Conservation (phyloP, 1,140 invertebrate genomes). For the Dinothrombium tinctorium region DNA sequence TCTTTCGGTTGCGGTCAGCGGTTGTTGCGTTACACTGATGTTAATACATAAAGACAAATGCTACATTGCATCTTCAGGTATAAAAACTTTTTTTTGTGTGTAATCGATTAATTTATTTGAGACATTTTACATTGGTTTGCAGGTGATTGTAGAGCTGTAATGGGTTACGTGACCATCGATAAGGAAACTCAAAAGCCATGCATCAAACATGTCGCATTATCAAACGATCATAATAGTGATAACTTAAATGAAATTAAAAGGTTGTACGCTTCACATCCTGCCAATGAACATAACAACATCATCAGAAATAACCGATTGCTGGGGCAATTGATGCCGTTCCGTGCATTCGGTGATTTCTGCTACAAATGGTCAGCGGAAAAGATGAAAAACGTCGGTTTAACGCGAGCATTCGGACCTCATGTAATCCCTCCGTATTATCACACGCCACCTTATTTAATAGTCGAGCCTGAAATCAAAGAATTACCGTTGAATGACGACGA, state of each 20-base stretch:
- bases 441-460: constrained; percentile 88
- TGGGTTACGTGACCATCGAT: constrained; percentile 47
- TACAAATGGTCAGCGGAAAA: constrained; percentile 73
- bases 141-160: constrained; percentile 70
- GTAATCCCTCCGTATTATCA: constrained; percentile 50
- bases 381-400: constrained; percentile 35
- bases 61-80: constrained; percentile 16
- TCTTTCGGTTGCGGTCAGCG: constrained; percentile 47
- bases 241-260: constrained; percentile 47
- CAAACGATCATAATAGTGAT: constrained; percentile 66
- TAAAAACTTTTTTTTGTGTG: constrained; percentile 53
- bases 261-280: constrained; percentile 49
- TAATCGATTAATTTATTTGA: constrained; percentile 34
- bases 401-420: constrained; percentile 19
- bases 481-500: not conserved
- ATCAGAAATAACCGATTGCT: constrained; percentile 70
- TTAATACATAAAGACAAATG: constrained; percentile 47
- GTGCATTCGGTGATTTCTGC: constrained; percentile 87
- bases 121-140: not conserved
- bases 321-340: constrained; percentile 71
- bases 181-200: no score
- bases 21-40: constrained; percentile 62
- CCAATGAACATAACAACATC: constrained; percentile 51
- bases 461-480: constrained; percentile 47
- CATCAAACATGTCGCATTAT: constrained; percentile 48